Evolutionary conservation across 2,113 vertebrate species (phyloP), one percentile per base, ranked within the genome.

Genomic region (Enhydra lutris): DNA sequence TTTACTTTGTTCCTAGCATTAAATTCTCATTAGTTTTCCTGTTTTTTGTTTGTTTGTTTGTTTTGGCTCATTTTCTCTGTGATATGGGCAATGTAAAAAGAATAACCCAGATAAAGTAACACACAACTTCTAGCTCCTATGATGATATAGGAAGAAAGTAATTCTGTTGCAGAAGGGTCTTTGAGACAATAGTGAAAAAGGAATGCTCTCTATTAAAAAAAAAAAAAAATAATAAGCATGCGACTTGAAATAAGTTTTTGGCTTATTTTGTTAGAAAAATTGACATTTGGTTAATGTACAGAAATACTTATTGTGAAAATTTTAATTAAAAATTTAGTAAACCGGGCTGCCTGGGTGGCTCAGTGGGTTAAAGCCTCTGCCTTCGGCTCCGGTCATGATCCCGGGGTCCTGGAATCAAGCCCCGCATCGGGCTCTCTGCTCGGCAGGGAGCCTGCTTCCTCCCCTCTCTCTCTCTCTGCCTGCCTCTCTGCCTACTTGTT

Each of bases 271-370:
- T 71, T 55, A 65, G 26, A 5, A 57, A 57, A 91, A 45, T 23
- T 63, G 11, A 71, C 47, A 42, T 90, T 95, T 97, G 13, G 74
- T 95, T 95, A 80, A 15, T 87, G 83, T 93, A 10, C 15, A 80
- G 29, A 89, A 63, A 93, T 63, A 90, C 5, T 4, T 73, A 78
- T 52, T 52, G 15, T 61, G 8, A 39, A 85, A 94, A 89, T 1
- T 92, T 89, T 92, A 85, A 89, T 87, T 95, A 85, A 87, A 91
- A 78, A 55, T 87, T 86, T n/a, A 89, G 39, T 83, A 71, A 67
- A 6, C 4, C 6, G n/a, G n/a, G n/a, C n/a, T n/a, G n/a, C n/a
- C n/a, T n/a, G n/a, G n/a, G n/a, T n/a, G n/a, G n/a, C n/a, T n/a
- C n/a, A n/a, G n/a, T n/a, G n/a, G n/a, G n/a, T n/a, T n/a, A n/a